These are phyloP conservation scores for Acleris laterana DNA, from an alignment of 2,888 invertebrate genomes.

Conservation along the genomic window DNA sequence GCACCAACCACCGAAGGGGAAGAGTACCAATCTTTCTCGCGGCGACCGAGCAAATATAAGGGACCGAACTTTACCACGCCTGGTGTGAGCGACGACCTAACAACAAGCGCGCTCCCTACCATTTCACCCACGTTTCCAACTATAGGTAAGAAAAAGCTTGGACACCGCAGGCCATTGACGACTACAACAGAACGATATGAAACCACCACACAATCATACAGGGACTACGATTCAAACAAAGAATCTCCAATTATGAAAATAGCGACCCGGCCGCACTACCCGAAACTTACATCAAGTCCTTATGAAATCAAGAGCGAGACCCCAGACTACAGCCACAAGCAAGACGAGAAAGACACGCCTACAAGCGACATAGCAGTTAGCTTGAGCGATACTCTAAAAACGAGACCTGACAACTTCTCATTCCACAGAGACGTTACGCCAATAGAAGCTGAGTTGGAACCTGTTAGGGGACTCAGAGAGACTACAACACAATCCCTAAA, in stretches of 20 bases:
- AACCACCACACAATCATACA: conserved; percentile 63
- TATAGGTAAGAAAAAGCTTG: conserved; percentile 70
- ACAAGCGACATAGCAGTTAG: conserved; percentile 78
- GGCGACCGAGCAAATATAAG: conserved; percentile 64
- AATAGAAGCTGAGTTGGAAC: conserved; percentile 70
- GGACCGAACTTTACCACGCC: conserved; percentile 70
- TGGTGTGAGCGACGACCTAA: conserved; percentile 72
- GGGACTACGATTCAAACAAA: conserved; percentile 60
- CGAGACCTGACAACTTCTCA: conserved; percentile 62
- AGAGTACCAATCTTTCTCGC: conserved; percentile 68
- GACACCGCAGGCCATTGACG: conserved; percentile 65
- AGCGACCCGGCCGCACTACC: conserved; percentile 64
- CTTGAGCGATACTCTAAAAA: conserved; percentile 62
- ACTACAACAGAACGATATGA: conserved; percentile 65
- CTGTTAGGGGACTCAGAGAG: conserved; percentile 48
- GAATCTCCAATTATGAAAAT: conserved; percentile 83
- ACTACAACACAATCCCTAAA: conserved; percentile 59
- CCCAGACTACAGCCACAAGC: conserved; percentile 77
- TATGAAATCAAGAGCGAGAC: conserved; percentile 63
- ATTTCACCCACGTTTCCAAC: conserved; percentile 75
- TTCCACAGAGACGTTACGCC: conserved; percentile 78
- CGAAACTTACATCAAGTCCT: conserved; percentile 53
- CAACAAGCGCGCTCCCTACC: conserved; percentile 77
- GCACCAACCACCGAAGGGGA: conserved; percentile 57
- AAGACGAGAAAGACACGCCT: conserved; percentile 81